phyloP scores from a whole-genome alignment of 1,140 invertebrate species.

The Leucophenga varia region DNA sequence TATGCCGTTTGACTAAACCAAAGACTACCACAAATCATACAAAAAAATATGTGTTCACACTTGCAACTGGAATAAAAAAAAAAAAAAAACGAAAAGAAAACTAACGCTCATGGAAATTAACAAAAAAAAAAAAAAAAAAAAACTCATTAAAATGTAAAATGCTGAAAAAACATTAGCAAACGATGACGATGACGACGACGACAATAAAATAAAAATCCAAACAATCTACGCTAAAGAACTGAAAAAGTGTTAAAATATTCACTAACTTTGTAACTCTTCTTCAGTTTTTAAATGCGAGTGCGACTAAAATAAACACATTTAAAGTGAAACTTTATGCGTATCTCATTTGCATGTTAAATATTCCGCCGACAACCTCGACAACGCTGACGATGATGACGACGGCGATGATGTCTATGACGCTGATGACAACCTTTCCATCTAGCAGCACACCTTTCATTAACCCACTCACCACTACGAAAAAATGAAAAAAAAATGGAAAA shows the following conservation, averaged over 20 bases:
- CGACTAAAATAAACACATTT: constrained; percentile 54
- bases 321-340: constrained; percentile 52
- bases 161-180: background rate
- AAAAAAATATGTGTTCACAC: too few relatives aligned
- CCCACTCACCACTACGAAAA: too few relatives aligned
- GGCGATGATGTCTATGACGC: too few relatives aligned
- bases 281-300: constrained; percentile 38
- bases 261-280: constrained; percentile 54
- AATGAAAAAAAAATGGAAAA: too few relatives aligned
- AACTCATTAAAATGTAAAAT: constrained; percentile 31
- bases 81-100: background rate
- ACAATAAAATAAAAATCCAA: constrained; percentile 1
- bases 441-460: too few relatives aligned
- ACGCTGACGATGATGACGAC: too few relatives aligned
- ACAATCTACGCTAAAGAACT: constrained; percentile 18
- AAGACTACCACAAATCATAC: too few relatives aligned
- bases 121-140: constrained; percentile 1
- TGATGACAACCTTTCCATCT: too few relatives aligned
- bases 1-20: too few relatives aligned
- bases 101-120: constrained; percentile 15
- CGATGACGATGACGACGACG: background rate
- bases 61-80: too few relatives aligned
- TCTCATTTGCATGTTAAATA: constrained; percentile 54
- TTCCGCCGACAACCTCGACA: too few relatives aligned
- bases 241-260: constrained; percentile 54